Base-by-base conservation (phyloP, 23 tunicate species). In the Phallusia fumigata region DNA sequence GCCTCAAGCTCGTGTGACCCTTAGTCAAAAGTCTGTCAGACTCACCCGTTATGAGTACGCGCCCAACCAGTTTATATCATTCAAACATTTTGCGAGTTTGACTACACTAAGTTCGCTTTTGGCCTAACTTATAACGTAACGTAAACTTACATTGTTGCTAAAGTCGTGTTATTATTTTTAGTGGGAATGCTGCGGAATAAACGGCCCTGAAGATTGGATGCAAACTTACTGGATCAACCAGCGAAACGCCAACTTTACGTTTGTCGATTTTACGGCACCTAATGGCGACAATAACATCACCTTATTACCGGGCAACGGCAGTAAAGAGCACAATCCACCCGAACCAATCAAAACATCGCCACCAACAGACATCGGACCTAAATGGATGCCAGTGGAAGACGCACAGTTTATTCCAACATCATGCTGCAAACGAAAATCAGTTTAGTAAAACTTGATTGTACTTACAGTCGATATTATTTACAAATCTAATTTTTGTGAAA, bases 171-270 rank as follows among this genome's bases (percentile, higher is more conserved):
- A 40, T 40, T 40, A 40, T 40, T 80, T 64, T 36, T 35, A 82
- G 85, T 82, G 85, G 85, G 64, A 82, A 82, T 82, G 85, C 33
- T 82, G 85, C 34, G 85, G 85, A 33, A 82, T 82, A 0, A 36
- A 82, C 58, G 85, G 85, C 12, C 85, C 85, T 12, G 85, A 69
- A 82, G 85, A 82, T 35, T 82, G 85, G 85, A 28, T 18, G 22
- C 19, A 36, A 30, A 82, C 75, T 5, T 32, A 35, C 0, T 82
- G 85, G 85, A 64, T 82, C 18, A 69, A 73, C 30, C 85, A 82
- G 0, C 75, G 52, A 16, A 24, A 52, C 64, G 11, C 30, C 1
- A 80, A 52, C 26, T 13, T 24, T 44, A 26, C 83, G 13, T 19
- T 16, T 10, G n/a, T 18, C 30, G 73, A 50, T 52, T 8, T n/a